A percentile compares a stretch with the other conserved stretches of the same genome.
phyloP scores from a whole-genome alignment of 2,113 vertebrate species.

The Neofelis nebulosa region DNA sequence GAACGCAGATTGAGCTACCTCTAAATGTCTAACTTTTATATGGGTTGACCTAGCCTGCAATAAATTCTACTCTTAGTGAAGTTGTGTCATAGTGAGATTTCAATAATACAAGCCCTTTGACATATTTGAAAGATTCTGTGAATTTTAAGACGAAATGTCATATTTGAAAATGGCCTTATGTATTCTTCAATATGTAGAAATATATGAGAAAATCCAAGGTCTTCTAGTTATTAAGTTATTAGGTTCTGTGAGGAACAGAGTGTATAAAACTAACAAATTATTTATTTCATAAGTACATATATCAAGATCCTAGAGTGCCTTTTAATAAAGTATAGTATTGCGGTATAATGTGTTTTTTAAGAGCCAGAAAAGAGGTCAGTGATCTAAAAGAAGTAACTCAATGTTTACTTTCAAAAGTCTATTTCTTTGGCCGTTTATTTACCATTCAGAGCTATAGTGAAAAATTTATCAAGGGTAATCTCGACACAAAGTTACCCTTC shows the following conservation, averaged over 20 bases:
- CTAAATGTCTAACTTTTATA: constrained; percentile 10
- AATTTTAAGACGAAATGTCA: constrained; percentile 30
- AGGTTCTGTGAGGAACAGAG: background rate
- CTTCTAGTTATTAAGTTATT: constrained; percentile 6
- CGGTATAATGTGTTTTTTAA: background rate
- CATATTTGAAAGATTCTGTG: background rate
- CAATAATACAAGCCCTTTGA: background rate
- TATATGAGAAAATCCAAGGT: constrained; percentile 15
- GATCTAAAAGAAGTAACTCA: background rate
- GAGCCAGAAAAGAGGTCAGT: background rate
- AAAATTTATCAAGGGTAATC: background rate
- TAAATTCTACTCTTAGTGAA: background rate
- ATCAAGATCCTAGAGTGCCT: background rate
- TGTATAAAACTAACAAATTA: constrained; percentile 21
- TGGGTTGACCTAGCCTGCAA: background rate
- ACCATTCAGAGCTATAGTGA: background rate
- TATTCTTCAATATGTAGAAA: constrained; percentile 40
- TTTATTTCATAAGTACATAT: background rate
- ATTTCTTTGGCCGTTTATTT: constrained; percentile 43
- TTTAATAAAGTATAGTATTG: background rate
- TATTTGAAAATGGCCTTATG: background rate
- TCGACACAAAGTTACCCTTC: background rate
- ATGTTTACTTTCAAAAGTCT: constrained; percentile 42
- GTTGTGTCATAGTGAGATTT: background rate
- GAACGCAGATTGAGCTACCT: background rate